Base-by-base conservation (phyloP, 2,888 invertebrate genomes). In the Cacoxenus indagator region DNA sequence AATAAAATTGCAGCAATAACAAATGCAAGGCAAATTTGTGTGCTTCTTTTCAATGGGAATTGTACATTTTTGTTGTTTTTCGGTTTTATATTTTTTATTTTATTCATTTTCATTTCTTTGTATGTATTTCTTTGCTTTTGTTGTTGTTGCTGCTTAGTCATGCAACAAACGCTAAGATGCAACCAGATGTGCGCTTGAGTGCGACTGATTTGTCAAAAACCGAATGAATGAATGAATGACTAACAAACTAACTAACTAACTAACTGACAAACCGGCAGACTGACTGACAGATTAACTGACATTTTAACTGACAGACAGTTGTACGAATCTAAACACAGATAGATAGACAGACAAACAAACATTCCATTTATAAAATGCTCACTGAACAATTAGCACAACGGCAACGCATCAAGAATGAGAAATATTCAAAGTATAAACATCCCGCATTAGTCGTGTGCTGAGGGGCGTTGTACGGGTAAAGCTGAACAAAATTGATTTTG, bases 101-200 rank as follows among this genome's bases (percentile, higher is more conserved):
- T 19, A 19, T 5, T 51, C 22, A 8, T 9, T 51, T 9, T 51
- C 22, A 22, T 51, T 31, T 31, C 9, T 31, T 31, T 4, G 11
- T n/a, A n/a, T 43, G 3, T 43, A n/a, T n/a, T n/a, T 31, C 9
- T 31, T 31, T 31, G 31, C 31, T 31, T 31, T 31, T 51, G 51
- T 22, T 51, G 2, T 51, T 51, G 24, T 22, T 22, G 51, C 19
- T 48, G 48, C 48, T n/a, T 5, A n/a, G 17, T 48, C 48, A 17
- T 37, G 37, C 37, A 37, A 37, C n/a, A n/a, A n/a, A n/a, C 37
- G 37, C 37, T 37, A 14, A 70, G 68, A 70, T 77, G 75, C 77
- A 76, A 72, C n/a, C 76, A 75, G 75, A 75, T 75, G 76, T 75
- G 72, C 74, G 45, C 26, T 0, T 45, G 55, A 69, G 64, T 64